A percentile compares a stretch with the other conserved stretches of the same genome.
Evolutionary conservation across 1,140 invertebrate genomes (phyloP).

Genomic region (Euglossa dilemma): DNA sequence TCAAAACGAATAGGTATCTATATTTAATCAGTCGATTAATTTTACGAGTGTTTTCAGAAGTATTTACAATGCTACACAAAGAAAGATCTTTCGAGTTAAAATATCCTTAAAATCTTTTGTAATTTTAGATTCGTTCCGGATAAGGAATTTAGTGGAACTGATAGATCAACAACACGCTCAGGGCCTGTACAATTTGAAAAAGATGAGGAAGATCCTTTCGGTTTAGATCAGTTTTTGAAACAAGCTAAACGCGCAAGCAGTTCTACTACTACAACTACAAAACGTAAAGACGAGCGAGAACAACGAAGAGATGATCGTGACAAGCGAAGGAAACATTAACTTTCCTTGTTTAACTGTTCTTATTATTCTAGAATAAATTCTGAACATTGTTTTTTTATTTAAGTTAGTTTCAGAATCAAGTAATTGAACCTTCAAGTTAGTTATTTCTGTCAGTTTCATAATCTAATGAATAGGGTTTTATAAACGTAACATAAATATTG

Average conservation of each 20-base stretch:
- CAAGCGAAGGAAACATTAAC: slow-evolving; percentile 78
- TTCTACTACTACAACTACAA: slow-evolving; percentile 71
- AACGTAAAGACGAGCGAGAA: slow-evolving; percentile 80
- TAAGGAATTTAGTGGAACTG: slow-evolving; percentile 96
- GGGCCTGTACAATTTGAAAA: slow-evolving; percentile 99
- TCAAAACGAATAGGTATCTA: slow-evolving; percentile 91
- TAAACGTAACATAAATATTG: not conserved
- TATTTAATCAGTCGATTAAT: not conserved
- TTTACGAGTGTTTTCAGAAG: not conserved
- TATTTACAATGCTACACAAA: not conserved
- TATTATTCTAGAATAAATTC: slow-evolving; percentile 18
- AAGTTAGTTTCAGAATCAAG: not conserved
- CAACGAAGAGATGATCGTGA: slow-evolving; percentile 78
- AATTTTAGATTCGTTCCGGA: slow-evolving; percentile 94
- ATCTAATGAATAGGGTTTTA: not conserved
- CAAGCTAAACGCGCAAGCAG: slow-evolving; percentile 95
- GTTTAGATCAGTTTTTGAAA: slow-evolving; percentile 98
- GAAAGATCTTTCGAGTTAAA: not conserved
- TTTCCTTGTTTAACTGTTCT: not conserved
- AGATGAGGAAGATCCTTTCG: slow-evolving; percentile 98
- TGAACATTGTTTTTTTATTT: not conserved
- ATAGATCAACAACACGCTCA: slow-evolving; percentile 87
- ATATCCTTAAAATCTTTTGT: slow-evolving; percentile 29
- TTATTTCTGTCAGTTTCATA: not conserved
- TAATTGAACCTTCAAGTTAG: not conserved